Percentiles rank a stretch among this genome's conserved stretches.
These are phyloP conservation scores for Valencia hispanica DNA, from an alignment of 2,797 vertebrate genomes.

Conservation along the genomic window DNA sequence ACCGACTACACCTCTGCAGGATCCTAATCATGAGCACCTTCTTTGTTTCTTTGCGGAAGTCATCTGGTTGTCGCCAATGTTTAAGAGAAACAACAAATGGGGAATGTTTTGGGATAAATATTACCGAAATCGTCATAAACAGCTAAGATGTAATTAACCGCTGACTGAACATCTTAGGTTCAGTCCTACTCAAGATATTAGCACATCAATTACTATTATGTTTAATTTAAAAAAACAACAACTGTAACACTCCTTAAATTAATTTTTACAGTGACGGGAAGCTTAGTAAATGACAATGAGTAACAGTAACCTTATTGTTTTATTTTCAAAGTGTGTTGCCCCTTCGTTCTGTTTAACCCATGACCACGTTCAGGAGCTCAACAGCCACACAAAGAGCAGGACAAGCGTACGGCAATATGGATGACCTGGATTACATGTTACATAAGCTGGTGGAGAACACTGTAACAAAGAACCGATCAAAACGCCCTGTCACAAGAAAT, in stretches of 20 bases:
- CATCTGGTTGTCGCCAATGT: not conserved
- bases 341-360: conserved; percentile 8
- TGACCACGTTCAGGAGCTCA: not conserved
- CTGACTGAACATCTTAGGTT: not conserved
- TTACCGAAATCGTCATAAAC: not conserved
- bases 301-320: not conserved
- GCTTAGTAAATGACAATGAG: not conserved
- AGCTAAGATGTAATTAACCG: not conserved
- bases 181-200: not conserved
- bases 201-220: too few species aligned
- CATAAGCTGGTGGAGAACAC: conserved; percentile 17
- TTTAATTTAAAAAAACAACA: not conserved
- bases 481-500: conserved; percentile 31
- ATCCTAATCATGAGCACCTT: not conserved
- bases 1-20: too few species aligned
- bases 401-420: conserved; percentile 20
- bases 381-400: conserved; percentile 14
- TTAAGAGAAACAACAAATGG: not conserved
- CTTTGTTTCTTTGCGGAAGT: not conserved
- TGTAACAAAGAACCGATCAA: conserved; percentile 35
- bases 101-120: not conserved
- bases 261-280: not conserved
- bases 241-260: not conserved
- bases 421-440: conserved; percentile 44
- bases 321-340: not conserved